phyloP scores from a whole-genome alignment of 1,140 invertebrate genomes.

The Delia radicum region DNA sequence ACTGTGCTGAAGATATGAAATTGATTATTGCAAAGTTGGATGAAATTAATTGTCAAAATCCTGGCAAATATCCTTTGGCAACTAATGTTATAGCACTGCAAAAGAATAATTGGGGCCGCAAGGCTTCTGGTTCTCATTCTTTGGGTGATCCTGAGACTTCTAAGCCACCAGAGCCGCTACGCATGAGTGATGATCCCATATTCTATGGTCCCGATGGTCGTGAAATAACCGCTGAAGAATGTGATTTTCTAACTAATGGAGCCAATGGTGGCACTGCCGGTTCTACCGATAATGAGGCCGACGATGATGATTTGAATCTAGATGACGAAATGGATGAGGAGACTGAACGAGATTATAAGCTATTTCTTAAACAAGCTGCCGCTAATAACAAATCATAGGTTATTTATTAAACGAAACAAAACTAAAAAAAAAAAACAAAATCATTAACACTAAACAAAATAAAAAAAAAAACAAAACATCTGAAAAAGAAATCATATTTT shows the following conservation, averaged over 20 bases:
- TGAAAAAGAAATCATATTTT: background rate
- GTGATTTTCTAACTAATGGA: conserved; percentile 52
- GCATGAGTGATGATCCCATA: conserved; percentile 51
- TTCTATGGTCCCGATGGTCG: conserved; percentile 59
- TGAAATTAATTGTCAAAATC: conserved; percentile 37
- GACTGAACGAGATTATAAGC: conserved; percentile 58
- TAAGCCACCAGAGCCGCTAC: conserved; percentile 39
- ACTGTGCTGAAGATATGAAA: conserved; percentile 46
- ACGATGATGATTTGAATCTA: conserved; percentile 47
- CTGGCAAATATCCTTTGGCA: conserved; percentile 48
- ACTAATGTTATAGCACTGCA: conserved; percentile 49
- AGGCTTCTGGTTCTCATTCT: conserved; percentile 20
- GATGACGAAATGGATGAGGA: conserved; percentile 61
- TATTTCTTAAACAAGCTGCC: conserved; percentile 50
- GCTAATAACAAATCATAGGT: conserved; percentile 23
- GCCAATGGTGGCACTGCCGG: conserved; percentile 38
- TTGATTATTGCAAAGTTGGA: conserved; percentile 42
- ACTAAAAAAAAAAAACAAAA: background rate
- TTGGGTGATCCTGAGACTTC: conserved; percentile 26
- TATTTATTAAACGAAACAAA: background rate
- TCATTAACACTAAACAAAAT: background rate
- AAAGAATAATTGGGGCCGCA: conserved; percentile 53
- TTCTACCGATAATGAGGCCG: conserved; percentile 47
- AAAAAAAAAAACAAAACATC: background rate
- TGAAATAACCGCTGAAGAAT: conserved; percentile 59